phyloP scores from a whole-genome alignment of 2,888 invertebrate species.

The Pediacus dermestoides region DNA sequence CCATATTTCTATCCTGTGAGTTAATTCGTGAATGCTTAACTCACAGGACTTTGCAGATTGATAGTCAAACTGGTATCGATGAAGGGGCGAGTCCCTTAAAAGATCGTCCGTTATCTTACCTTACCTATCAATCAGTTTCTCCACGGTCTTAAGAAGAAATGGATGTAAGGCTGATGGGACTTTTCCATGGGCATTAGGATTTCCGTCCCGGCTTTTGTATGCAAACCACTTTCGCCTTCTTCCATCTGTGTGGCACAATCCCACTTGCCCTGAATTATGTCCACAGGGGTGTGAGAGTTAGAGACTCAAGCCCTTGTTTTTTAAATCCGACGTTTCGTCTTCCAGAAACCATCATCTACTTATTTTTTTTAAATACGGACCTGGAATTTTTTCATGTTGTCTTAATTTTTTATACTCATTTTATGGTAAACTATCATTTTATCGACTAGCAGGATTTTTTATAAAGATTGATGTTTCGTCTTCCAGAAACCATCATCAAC shows the following conservation, averaged over 20 bases:
- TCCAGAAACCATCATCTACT: too few relatives aligned
- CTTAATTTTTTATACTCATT: too few relatives aligned
- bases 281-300: constrained; percentile 8
- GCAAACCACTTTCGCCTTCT: constrained; percentile 12
- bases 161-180: constrained; percentile 22
- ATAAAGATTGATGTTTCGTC: too few relatives aligned
- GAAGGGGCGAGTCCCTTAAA: neutral
- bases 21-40: constrained; percentile 7
- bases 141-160: constrained; percentile 8
- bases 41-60: constrained; percentile 5
- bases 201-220: constrained; percentile 13
- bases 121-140: constrained; percentile 5
- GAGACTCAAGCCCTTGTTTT: neutral
- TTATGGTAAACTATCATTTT: too few relatives aligned
- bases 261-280: constrained; percentile 13
- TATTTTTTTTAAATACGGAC: too few relatives aligned
- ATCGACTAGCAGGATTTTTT: too few relatives aligned
- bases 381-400: too few relatives aligned
- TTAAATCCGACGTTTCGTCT: too few relatives aligned
- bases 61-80: constrained; percentile 1
- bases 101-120: neutral
- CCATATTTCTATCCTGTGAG: constrained; percentile 2
- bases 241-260: constrained; percentile 12
- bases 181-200: neutral
- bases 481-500: too few relatives aligned